Evolutionary conservation across 2,113 vertebrate genomes (phyloP).

Genomic region (Nycticebus coucang): DNA sequence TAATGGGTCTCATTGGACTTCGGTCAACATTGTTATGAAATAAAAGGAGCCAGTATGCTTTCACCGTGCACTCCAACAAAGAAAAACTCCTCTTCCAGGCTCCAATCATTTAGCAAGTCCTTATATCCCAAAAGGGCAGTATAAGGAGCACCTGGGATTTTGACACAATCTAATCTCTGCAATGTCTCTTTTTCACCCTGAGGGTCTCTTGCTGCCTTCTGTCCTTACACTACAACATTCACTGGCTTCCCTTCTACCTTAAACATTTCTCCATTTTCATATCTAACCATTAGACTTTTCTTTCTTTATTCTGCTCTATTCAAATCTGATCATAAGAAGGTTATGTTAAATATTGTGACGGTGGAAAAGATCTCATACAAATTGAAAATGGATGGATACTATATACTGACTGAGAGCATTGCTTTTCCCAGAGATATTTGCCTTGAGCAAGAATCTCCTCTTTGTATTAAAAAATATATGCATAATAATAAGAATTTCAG

Average conservation of each 20-base stretch:
- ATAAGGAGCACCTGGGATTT: slow-evolving; percentile 25
- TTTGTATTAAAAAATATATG: neutral
- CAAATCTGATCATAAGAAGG: neutral
- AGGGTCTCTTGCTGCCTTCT: neutral
- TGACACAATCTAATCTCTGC: neutral
- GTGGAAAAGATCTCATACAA: neutral
- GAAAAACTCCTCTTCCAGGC: neutral
- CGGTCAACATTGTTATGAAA: slow-evolving; percentile 64
- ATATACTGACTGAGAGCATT: neutral
- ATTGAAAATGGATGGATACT: neutral
- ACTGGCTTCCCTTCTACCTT: neutral
- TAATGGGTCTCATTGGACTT: slow-evolving; percentile 62
- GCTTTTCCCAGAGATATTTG: neutral
- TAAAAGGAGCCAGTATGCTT: slow-evolving; percentile 11
- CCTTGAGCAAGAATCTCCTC: neutral
- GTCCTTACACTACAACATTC: neutral
- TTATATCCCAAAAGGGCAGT: neutral
- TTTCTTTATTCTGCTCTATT: neutral
- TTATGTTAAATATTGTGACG: neutral
- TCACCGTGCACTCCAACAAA: slow-evolving; percentile 12
- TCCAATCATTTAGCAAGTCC: neutral
- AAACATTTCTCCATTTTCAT: neutral
- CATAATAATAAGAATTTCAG: neutral
- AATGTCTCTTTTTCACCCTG: neutral
- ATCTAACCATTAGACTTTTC: neutral